Conservation (phyloP, 2,113 vertebrate species). For the Caranx melampygus region DNA sequence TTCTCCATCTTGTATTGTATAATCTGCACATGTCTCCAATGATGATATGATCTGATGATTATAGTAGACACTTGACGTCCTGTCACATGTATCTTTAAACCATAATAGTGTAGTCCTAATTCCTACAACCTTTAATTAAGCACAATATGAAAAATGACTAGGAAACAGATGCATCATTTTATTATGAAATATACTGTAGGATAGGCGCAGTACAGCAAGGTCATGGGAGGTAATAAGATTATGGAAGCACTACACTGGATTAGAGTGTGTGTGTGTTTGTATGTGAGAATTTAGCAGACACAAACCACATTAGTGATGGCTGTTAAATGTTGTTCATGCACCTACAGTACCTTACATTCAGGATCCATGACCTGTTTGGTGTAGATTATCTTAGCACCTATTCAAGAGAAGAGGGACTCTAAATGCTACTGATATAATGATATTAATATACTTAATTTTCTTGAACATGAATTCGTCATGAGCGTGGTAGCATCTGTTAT, state of each 20-base stretch:
- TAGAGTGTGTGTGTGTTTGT: constrained; percentile 12
- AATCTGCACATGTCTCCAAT: constrained; percentile 23
- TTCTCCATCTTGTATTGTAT: not conserved
- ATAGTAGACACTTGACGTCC: not conserved
- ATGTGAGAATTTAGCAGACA: not conserved
- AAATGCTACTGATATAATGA: no score
- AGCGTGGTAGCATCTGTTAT: no score
- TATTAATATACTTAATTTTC: no score
- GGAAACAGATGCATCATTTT: not conserved
- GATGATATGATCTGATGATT: not conserved
- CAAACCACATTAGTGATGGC: no score
- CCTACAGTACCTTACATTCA: no score
- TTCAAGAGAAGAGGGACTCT: not conserved
- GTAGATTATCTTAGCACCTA: no score
- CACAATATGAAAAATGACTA: not conserved
- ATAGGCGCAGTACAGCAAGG: not conserved
- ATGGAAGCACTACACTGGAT: constrained; percentile 9
- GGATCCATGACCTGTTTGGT: no score
- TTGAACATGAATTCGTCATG: not conserved
- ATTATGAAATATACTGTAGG: not conserved
- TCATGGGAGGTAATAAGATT: constrained; percentile 37
- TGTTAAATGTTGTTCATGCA: no score
- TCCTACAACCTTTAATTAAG: not conserved
- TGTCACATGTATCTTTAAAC: not conserved
- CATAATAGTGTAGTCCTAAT: not conserved